phyloP scores from a whole-genome alignment of 2,797 vertebrate genomes.

The Vipera ursinii region DNA sequence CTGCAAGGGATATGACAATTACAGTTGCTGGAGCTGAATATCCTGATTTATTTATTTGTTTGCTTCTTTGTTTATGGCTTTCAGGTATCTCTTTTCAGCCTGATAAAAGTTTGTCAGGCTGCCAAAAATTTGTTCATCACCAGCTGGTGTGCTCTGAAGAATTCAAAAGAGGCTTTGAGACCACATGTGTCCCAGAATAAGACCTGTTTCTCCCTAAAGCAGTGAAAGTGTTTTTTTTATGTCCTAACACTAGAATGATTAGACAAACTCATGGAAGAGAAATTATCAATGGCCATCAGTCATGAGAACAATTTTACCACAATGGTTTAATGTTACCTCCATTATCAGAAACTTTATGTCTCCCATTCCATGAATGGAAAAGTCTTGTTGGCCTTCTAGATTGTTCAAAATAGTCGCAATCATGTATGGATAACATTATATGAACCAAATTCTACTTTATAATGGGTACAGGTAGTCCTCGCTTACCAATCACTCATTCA shows the following conservation, averaged over 20 bases:
- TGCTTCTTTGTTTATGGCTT: neutral
- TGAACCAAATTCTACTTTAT: no score
- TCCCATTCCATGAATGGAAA: no score
- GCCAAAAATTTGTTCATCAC: neutral
- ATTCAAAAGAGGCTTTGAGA: neutral
- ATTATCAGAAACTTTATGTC: no score
- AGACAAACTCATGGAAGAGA: neutral
- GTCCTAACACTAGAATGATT: neutral
- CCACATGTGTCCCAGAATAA: neutral
- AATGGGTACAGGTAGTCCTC: no score
- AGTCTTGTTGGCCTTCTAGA: no score
- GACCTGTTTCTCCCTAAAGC: neutral
- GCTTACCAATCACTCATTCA: no score
- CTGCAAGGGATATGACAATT: neutral
- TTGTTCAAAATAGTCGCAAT: no score
- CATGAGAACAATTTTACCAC: no score
- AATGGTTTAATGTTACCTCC: no score
- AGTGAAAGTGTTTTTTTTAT: neutral
- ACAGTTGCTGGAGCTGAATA: neutral
- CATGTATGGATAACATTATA: no score
- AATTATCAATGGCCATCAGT: neutral
- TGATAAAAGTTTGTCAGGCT: neutral
- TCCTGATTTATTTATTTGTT: neutral
- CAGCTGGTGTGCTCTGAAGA: neutral
- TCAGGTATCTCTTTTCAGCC: neutral